Base-by-base conservation (phyloP, 2,113 vertebrate species). In the Antigone vipio region DNA sequence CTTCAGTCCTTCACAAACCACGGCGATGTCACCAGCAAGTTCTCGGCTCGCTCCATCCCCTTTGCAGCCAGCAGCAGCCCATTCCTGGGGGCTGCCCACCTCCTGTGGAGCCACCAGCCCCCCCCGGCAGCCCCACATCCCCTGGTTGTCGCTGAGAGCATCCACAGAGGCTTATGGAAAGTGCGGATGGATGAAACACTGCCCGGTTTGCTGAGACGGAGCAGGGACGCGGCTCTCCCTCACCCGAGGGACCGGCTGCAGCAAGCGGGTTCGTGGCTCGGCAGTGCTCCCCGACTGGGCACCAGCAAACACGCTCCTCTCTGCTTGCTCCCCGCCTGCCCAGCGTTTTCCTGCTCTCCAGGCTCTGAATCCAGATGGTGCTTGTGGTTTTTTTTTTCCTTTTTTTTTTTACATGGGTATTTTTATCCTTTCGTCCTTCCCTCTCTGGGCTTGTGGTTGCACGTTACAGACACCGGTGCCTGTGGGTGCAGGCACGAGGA, bases 41-140 rank as follows among this genome's bases (percentile, higher is more conserved):
- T 22, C 21, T 86, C 11, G 5, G 44, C 19, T 18, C 20, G 24
- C 67, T 40, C n/a, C 53, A 3, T 45, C 24, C 50, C 38, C 56
- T 47, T 12, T 40, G 9, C 44, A 72, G n/a, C 74, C 55, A 42
- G 44, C 45, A 55, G 49, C 44, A 59, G 29, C 71, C 59, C 24
- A n/a, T 49, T 42, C 68, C 47, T 7, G 9, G 15, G 29, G 40
- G 40, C 50, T 74, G 40, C 44, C 29, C 49, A 18, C 9, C 42
- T 44, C 34, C 55, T 23, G 32, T 18, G 1, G 17, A 52, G 64
- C n/a, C 60, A 18, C 20, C 45, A n/a, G 29, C 87, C 68, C 64
- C 69, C 34, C 72, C 35, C 3, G 2, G 12, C 0, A 1, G 42
- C 32, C n/a, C 6, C 40, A 11, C 4, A 1, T 4, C 21, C 52